Base-by-base conservation (phyloP, 1,140 invertebrate genomes). In the Drosophila asahinai region DNA sequence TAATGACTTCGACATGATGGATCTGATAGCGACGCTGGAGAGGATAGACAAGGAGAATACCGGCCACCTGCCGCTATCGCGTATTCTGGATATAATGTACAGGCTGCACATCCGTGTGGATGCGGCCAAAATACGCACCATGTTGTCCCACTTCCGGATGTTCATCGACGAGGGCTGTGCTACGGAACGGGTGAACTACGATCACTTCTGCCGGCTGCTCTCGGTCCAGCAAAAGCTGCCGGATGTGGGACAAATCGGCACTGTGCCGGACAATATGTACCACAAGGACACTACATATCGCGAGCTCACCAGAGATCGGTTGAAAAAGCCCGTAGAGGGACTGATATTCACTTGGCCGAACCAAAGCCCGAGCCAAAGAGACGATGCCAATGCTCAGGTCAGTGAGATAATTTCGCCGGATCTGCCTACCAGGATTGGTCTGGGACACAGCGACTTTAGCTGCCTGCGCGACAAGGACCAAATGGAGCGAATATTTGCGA, bases 281-380 rank as follows among this genome's bases (percentile, higher is more conserved):
- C 79, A 77, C 17, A 89, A 86, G 61, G 71, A 83, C 9, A 91
- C 89, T 0, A 86, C 80, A 2, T 91, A 91, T 66, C 71, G 79
- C 0, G 15, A 61, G 22, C 61, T 91, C 12, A 91, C 87, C 42
- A 33, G 62, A 1, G 89, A 91, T 74, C 66, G 59, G 0, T 12
- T 45, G 11, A 91, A 83, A 30, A 22, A 67, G n/a, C 65, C 72
- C 15, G 17, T 8, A 1, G 42, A 75, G 30, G 47, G 22, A 3
- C 17, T 45, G 2, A 11, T 27, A 1, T 15, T 14, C 9, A 62
- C 17, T 2, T 74, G 61, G 45, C 17, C 25, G 3, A 12, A 25
- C 17, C 11, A 30, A 30, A 38, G 9, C n/a, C 19, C 19, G 3
- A 15, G 58, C 9, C 43, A 74, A 5, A 30, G 42, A 3, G 81